phyloP scores from a whole-genome alignment of 2,797 vertebrate species.

The Sebastes flavidus region DNA sequence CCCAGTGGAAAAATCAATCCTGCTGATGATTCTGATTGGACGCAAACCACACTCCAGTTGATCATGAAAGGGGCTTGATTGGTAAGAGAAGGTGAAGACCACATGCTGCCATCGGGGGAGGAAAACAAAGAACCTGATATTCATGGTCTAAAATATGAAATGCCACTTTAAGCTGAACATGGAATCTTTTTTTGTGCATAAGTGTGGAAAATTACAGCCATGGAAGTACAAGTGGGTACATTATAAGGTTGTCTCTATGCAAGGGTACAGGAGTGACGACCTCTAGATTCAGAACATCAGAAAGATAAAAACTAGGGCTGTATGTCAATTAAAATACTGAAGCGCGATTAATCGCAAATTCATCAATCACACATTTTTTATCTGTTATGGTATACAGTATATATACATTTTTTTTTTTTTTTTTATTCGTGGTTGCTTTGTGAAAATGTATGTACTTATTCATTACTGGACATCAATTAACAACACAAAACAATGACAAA shows the following conservation, averaged over 20 bases:
- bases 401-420: too few species aligned
- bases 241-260: not conserved
- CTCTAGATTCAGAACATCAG: not conserved
- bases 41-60: slow-evolving; percentile 57
- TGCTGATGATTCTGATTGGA: slow-evolving; percentile 74
- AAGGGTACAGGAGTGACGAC: not conserved
- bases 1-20: slow-evolving; percentile 56
- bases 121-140: slow-evolving; percentile 17
- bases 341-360: too few species aligned
- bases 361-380: too few species aligned
- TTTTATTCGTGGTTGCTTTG: too few species aligned
- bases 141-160: slow-evolving; percentile 15
- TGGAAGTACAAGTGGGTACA: not conserved
- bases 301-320: not conserved
- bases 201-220: not conserved
- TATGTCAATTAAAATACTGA: too few species aligned
- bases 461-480: too few species aligned
- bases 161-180: not conserved
- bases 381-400: too few species aligned
- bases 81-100: slow-evolving; percentile 8
- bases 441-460: too few species aligned
- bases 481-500: too few species aligned
- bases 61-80: slow-evolving; percentile 76
- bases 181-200: not conserved
- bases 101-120: not conserved